These are phyloP conservation scores for Octopus sinensis DNA, from an alignment of 1,140 invertebrate genomes.

Conservation along the genomic window DNA sequence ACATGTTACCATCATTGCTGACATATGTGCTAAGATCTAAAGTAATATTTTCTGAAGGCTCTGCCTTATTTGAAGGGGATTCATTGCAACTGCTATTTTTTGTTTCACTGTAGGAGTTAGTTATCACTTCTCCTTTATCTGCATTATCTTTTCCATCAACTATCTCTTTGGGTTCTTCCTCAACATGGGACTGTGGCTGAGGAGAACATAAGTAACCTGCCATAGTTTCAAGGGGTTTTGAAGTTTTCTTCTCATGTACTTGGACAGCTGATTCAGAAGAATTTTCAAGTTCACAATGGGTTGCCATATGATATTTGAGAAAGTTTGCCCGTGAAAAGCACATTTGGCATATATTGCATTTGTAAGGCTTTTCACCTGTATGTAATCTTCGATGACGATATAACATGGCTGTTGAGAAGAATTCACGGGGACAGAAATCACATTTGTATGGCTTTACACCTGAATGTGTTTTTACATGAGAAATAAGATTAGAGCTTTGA, in stretches of 20 bases:
- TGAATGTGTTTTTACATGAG: slow-evolving; percentile 89
- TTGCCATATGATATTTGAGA: not conserved
- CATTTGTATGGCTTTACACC: slow-evolving; percentile 94
- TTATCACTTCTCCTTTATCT: not conserved
- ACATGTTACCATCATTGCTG: not conserved
- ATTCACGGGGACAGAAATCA: slow-evolving; percentile 70
- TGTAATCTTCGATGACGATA: not conserved
- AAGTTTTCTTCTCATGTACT: not conserved
- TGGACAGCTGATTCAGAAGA: not conserved
- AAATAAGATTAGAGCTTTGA: not conserved
- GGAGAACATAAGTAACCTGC: not conserved
- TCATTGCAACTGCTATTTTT: not conserved
- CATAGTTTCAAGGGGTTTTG: not conserved
- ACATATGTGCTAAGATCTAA: slow-evolving; percentile 3
- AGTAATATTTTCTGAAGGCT: not conserved
- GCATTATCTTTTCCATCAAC: not conserved
- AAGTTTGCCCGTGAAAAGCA: slow-evolving; percentile 5
- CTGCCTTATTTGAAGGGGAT: not conserved
- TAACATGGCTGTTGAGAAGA: not conserved
- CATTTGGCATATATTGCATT: not conserved
- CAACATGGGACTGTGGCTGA: not conserved
- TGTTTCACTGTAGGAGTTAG: not conserved
- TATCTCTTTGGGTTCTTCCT: not conserved
- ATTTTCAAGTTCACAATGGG: not conserved
- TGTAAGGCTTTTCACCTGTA: slow-evolving; percentile 8